phyloP scores from a whole-genome alignment of 2,113 vertebrate genomes.

The Furnarius figulus region DNA sequence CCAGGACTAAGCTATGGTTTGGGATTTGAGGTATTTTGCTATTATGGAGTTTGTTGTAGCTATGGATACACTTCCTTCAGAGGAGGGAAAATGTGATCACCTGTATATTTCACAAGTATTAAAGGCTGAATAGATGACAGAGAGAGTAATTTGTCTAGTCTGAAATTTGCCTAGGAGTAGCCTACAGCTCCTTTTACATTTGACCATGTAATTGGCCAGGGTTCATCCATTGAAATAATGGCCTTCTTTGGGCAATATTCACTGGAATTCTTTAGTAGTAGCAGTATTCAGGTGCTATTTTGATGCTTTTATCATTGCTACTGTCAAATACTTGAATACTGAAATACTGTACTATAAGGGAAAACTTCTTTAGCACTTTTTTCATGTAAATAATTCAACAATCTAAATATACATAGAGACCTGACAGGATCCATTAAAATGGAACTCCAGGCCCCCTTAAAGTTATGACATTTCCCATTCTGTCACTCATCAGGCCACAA shows the following conservation, averaged over 20 bases:
- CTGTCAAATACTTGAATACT: background rate
- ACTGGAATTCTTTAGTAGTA: background rate
- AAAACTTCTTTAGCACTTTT: background rate
- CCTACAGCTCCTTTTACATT: background rate
- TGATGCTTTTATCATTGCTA: background rate
- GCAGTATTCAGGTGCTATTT: background rate
- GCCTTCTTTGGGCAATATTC: background rate
- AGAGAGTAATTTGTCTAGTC: background rate
- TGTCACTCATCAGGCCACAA: background rate
- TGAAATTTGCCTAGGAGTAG: background rate
- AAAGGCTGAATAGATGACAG: background rate
- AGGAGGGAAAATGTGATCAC: background rate
- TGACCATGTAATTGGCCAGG: background rate
- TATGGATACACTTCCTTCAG: background rate
- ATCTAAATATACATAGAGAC: background rate
- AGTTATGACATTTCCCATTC: background rate
- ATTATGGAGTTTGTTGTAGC: background rate
- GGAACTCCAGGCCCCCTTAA: background rate
- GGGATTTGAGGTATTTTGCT: slow-evolving; percentile 81
- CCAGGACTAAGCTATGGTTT: slow-evolving; percentile 67
- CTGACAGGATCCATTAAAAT: background rate
- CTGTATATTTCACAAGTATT: background rate
- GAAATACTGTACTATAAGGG: background rate
- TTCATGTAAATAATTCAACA: background rate
- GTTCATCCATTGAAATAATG: background rate